Conservation (phyloP, 2,888 invertebrate genomes). For the Hipparchia semele region DNA sequence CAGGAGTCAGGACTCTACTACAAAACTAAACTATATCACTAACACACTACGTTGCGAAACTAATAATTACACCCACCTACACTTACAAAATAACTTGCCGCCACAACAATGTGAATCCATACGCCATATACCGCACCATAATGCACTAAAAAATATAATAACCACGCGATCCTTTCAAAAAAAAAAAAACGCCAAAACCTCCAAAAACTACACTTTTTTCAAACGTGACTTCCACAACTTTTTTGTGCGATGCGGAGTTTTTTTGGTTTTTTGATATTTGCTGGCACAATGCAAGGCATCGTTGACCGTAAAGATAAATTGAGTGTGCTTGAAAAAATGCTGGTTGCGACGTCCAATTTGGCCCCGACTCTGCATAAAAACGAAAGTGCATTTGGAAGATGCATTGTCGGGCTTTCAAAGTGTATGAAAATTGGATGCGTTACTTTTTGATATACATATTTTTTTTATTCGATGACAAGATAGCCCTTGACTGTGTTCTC, state of each 20-base stretch:
- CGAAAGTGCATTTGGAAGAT: constrained; percentile 61
- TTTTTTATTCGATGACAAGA: too few species aligned
- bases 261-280: constrained; percentile 52
- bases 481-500: too few species aligned
- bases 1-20: too few species aligned
- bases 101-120: constrained; percentile 43
- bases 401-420: constrained; percentile 30
- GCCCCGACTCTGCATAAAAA: constrained; percentile 64
- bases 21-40: background rate
- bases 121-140: constrained; percentile 47
- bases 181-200: constrained; percentile 38
- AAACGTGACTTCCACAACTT: constrained; percentile 52
- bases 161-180: constrained; percentile 47
- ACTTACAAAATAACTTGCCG: constrained; percentile 7
- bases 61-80: constrained; percentile 21
- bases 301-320: constrained; percentile 73
- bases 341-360: constrained; percentile 64
- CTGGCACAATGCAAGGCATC: constrained; percentile 71
- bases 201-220: constrained; percentile 52
- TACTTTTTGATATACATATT: constrained; percentile 23
- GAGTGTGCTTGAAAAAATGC: constrained; percentile 62
- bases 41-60: constrained; percentile 22
- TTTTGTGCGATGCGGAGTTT: constrained; percentile 43
- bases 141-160: constrained; percentile 46
- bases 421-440: constrained; percentile 48